Evolutionary conservation across 2,797 vertebrate genomes (phyloP).

Genomic region (Thamnophis elegans): DNA sequence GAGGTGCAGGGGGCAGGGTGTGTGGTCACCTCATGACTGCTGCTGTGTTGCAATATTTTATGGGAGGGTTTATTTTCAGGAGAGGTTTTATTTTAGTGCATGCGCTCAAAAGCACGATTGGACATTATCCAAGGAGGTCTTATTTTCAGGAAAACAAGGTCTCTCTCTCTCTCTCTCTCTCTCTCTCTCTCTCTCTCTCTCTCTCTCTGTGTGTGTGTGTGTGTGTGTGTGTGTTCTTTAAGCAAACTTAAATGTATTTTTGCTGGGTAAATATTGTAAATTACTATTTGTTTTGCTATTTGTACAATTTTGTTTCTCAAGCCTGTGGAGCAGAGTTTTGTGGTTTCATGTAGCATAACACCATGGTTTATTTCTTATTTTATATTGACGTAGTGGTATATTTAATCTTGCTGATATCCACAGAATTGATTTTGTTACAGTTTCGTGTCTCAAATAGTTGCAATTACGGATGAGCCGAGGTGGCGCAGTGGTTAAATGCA

Average conservation of each 20-base stretch:
- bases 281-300: background rate
- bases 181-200: too few relatives aligned
- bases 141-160: too few relatives aligned
- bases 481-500: too few relatives aligned
- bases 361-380: constrained; percentile 23
- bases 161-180: too few relatives aligned
- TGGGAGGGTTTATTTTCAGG: too few relatives aligned
- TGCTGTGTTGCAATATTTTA: too few relatives aligned
- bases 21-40: too few relatives aligned
- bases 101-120: too few relatives aligned
- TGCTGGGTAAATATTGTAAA: background rate
- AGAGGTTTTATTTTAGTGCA: too few relatives aligned
- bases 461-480: too few relatives aligned
- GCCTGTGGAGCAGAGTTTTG: constrained; percentile 8
- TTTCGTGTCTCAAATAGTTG: constrained; percentile 32
- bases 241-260: background rate
- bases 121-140: too few relatives aligned
- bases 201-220: background rate
- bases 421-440: constrained; percentile 28
- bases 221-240: background rate
- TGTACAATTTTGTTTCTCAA: constrained; percentile 39
- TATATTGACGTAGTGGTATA: background rate
- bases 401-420: constrained; percentile 19
- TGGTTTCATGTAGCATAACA: background rate
- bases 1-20: too few relatives aligned